Evolutionary conservation across 2,888 invertebrate genomes (phyloP).

Genomic region (Rhagonycha lutea): DNA sequence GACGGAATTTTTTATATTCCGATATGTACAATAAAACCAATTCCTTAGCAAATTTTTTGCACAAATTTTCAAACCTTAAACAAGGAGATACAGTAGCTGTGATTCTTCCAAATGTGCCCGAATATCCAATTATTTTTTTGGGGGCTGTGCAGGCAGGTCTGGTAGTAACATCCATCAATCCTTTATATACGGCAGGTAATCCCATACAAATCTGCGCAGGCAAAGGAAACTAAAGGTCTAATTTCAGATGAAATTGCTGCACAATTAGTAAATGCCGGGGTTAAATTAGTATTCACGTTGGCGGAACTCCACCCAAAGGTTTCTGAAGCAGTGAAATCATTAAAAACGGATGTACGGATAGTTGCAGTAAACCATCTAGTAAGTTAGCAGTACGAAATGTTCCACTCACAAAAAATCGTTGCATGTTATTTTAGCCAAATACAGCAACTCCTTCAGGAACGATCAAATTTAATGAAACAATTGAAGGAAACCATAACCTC

Average conservation of each 20-base stretch:
- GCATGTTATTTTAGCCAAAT: not conserved
- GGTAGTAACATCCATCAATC: slow-evolving; percentile 71
- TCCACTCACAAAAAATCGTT: not conserved
- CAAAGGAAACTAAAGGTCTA: not conserved
- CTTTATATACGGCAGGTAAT: slow-evolving; percentile 62
- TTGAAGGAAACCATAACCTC: slow-evolving; percentile 47
- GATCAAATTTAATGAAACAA: slow-evolving; percentile 64
- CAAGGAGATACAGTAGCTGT: slow-evolving; percentile 65
- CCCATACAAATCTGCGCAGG: slow-evolving; percentile 14
- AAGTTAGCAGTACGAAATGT: not conserved
- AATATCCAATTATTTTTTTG: slow-evolving; percentile 66
- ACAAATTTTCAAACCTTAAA: slow-evolving; percentile 63
- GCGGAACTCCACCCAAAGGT: slow-evolving; percentile 59
- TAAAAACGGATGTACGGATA: slow-evolving; percentile 54
- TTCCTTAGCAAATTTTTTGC: slow-evolving; percentile 58
- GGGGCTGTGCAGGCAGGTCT: slow-evolving; percentile 73
- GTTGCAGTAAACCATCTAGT: slow-evolving; percentile 64
- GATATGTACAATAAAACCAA: slow-evolving; percentile 65
- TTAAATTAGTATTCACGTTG: slow-evolving; percentile 65
- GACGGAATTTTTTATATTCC: slow-evolving; percentile 70
- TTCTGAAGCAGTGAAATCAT: slow-evolving; percentile 46
- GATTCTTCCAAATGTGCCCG: slow-evolving; percentile 74
- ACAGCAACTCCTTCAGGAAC: slow-evolving; percentile 45
- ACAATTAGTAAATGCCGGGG: slow-evolving; percentile 62
- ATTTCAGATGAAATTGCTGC: slow-evolving; percentile 68